These are phyloP conservation scores for Meteorus cinctellus DNA, from an alignment of 2,888 invertebrate genomes.

Conservation along the genomic window DNA sequence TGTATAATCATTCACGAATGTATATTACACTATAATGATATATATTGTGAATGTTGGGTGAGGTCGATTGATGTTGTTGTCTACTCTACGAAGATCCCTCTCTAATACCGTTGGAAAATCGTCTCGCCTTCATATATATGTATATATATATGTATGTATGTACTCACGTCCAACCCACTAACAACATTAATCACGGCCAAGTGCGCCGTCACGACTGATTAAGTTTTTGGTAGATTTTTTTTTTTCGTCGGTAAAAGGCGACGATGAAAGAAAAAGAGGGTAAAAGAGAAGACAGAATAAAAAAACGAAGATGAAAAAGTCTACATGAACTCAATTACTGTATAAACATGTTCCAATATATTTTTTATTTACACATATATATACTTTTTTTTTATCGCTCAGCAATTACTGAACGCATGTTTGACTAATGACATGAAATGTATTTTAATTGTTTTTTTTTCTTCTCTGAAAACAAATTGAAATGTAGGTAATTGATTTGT, in stretches of 20 bases:
- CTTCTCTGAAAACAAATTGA: too few species aligned
- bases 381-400: not conserved
- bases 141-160: slow-evolving; percentile 30
- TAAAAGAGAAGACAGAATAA: not conserved
- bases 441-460: too few species aligned
- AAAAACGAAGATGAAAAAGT: not conserved
- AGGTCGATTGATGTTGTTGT: slow-evolving; percentile 46
- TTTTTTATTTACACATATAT: not conserved
- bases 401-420: not conserved
- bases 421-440: too few species aligned
- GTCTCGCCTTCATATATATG: slow-evolving; percentile 28
- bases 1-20: not conserved
- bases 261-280: slow-evolving; percentile 9
- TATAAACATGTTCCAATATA: slow-evolving; percentile 6
- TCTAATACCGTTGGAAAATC: slow-evolving; percentile 21
- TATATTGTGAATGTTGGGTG: slow-evolving; percentile 31
- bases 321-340: slow-evolving; percentile 17
- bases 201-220: slow-evolving; percentile 51
- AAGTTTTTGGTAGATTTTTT: slow-evolving; percentile 41
- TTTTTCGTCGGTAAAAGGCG: not conserved
- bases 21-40: not conserved
- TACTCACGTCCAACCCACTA: slow-evolving; percentile 26
- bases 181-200: slow-evolving; percentile 51
- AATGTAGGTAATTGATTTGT: too few species aligned
- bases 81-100: slow-evolving; percentile 36